Evolutionary conservation across 2,888 invertebrate species (phyloP), one percentile per base, ranked within the genome.

Genomic region (Gryllus longicercus): DNA sequence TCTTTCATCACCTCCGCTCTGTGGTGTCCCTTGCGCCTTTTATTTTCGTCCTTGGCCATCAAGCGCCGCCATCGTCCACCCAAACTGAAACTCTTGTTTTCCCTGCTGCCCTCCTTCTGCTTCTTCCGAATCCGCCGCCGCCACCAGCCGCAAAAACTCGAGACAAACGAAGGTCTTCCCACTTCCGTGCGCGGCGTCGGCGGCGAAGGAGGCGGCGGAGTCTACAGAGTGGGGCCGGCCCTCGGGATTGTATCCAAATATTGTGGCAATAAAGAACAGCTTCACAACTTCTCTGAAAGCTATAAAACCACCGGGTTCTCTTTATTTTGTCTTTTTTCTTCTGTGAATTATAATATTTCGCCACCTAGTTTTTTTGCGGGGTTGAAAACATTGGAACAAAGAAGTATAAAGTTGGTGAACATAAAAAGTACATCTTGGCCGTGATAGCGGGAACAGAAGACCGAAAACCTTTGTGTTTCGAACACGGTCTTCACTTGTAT

Each of bases 261-360:
- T 63, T 63, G 63, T n/a, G 63, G 63, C 63, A 63, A 63, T 63
- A 63, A 63, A 63, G 63, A 63, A 63, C 63, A 63, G 63, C 63
- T 63, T 63, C 11, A 63, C 63, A 63, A 63, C 63, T 63, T 63
- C 63, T 63, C 16, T 63, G 63, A 63, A 63, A 11, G 63, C 63
- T 63, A 63, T 63, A 63, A 63, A 63, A 16, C 63, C 63, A 1
- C 14, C 16, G n/a, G 8, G 63, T 63, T 63, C 63, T 63, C 63
- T 63, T 63, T 16, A 11, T 63, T 63, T 63, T 14, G 3, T 63
- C 11, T n/a, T 63, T 63, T 63, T n/a, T 63, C 63, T 63, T 63
- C 63, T 63, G 16, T 63, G 16, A 63, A 63, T 63, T 63, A 63
- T 63, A 63, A 63, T 63, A 63, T 63, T 63, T 63, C 16, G 63